phyloP scores from a whole-genome alignment of 1,140 invertebrate species.

The Sinonovacula constricta region DNA sequence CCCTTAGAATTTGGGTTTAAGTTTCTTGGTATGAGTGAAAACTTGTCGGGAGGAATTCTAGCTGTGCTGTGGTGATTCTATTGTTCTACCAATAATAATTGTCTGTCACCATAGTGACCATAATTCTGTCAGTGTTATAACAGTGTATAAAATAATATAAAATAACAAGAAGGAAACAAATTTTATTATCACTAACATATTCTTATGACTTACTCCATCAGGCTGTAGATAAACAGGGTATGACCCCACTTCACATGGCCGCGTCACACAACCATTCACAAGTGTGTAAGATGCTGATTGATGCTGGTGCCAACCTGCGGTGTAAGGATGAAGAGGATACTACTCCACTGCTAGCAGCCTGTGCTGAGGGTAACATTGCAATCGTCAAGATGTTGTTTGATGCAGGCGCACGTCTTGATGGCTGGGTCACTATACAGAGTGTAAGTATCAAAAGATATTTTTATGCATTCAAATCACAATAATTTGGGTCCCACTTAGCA shows the following conservation, averaged over 20 bases:
- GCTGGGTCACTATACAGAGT: slow-evolving; percentile 69
- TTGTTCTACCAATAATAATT: too few relatives aligned
- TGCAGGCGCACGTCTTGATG: slow-evolving; percentile 66
- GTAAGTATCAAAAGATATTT: slow-evolving; percentile 55
- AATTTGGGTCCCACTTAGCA: background rate
- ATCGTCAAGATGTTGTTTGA: slow-evolving; percentile 75
- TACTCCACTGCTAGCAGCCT: slow-evolving; percentile 79
- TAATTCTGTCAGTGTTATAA: too few relatives aligned
- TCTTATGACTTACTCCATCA: too few relatives aligned
- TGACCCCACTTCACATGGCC: slow-evolving; percentile 88
- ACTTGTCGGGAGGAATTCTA: too few relatives aligned
- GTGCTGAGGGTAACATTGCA: slow-evolving; percentile 75
- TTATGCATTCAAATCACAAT: background rate
- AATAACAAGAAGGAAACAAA: too few relatives aligned
- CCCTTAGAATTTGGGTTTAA: too few relatives aligned
- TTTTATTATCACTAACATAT: too few relatives aligned
- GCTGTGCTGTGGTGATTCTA: too few relatives aligned
- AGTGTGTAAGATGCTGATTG: slow-evolving; percentile 85
- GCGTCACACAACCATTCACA: slow-evolving; percentile 87
- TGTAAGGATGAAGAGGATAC: slow-evolving; percentile 77
- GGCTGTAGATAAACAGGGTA: slow-evolving; percentile 78
- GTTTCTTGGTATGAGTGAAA: too few relatives aligned
- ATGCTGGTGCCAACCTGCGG: slow-evolving; percentile 83
- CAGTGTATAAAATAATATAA: too few relatives aligned
- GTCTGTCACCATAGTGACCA: too few relatives aligned